Conservation (phyloP, 1,140 invertebrate species). For the Ericerus pela region DNA sequence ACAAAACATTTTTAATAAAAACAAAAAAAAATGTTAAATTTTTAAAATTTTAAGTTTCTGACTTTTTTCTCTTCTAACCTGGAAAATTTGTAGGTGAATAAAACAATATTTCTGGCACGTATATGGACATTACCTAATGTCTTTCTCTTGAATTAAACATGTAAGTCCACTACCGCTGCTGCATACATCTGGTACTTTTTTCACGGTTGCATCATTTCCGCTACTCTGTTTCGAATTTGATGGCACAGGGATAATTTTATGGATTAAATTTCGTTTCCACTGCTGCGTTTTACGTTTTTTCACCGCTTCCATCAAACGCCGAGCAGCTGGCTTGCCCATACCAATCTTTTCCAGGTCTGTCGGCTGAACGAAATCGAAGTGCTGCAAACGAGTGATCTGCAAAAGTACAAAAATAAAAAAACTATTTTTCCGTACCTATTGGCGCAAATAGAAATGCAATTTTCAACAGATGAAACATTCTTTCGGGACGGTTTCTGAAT, state of each 20-base stretch:
- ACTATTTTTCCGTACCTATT: too few species aligned
- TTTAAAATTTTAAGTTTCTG: too few species aligned
- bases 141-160: conserved; percentile 78
- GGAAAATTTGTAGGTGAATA: too few species aligned
- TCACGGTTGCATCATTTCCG: conserved; percentile 25
- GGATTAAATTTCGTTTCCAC: conserved; percentile 69
- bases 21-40: too few species aligned
- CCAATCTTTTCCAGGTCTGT: conserved; percentile 92
- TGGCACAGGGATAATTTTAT: conserved; percentile 56
- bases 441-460: not conserved
- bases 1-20: too few species aligned
- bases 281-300: conserved; percentile 70
- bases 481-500: not conserved
- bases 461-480: not conserved
- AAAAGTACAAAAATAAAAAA: conserved; percentile 17
- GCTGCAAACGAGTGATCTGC: conserved; percentile 67
- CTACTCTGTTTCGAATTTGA: conserved; percentile 24
- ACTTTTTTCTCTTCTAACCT: too few species aligned
- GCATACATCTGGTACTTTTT: conserved; percentile 24
- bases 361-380: conserved; percentile 88
- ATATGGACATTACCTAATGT: conserved; percentile 46
- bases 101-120: not conserved
- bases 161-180: conserved; percentile 38
- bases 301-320: conserved; percentile 76
- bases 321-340: conserved; percentile 77